These are phyloP conservation scores for Cydia pomonella DNA, from an alignment of 1,140 invertebrate species.

Conservation along the genomic window DNA sequence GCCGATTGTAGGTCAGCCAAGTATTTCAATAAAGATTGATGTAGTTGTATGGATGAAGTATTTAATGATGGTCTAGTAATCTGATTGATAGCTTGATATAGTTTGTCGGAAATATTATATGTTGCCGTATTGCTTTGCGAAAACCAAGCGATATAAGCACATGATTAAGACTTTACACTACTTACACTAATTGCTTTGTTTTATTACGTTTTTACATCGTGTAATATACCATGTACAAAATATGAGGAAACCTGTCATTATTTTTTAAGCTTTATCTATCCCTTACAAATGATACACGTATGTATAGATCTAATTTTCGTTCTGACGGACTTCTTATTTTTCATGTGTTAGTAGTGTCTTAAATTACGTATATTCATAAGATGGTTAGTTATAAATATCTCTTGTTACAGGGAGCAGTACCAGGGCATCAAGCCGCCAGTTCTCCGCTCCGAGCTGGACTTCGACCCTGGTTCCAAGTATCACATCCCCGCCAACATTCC, in stretches of 20 bases:
- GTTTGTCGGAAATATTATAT: background rate
- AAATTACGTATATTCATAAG: no score
- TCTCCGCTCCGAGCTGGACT: constrained; percentile 91
- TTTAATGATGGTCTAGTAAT: constrained; percentile 5
- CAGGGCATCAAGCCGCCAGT: constrained; percentile 93
- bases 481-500: constrained; percentile 95
- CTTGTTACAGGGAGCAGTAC: constrained; percentile 85
- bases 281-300: no score
- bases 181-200: background rate
- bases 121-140: background rate
- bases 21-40: constrained; percentile 3
- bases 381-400: background rate
- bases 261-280: no score
- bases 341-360: no score
- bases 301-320: no score
- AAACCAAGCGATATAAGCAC: background rate
- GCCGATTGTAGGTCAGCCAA: background rate
- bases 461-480: constrained; percentile 95
- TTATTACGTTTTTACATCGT: background rate
- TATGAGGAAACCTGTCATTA: no score
- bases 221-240: no score
- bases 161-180: background rate
- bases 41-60: background rate
- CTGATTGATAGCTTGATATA: background rate
- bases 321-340: no score